A percentile compares a stretch with the other conserved stretches of the same genome.
These are phyloP conservation scores for Malthinus seriepunctatus DNA, from an alignment of 2,888 invertebrate genomes.

Conservation along the genomic window DNA sequence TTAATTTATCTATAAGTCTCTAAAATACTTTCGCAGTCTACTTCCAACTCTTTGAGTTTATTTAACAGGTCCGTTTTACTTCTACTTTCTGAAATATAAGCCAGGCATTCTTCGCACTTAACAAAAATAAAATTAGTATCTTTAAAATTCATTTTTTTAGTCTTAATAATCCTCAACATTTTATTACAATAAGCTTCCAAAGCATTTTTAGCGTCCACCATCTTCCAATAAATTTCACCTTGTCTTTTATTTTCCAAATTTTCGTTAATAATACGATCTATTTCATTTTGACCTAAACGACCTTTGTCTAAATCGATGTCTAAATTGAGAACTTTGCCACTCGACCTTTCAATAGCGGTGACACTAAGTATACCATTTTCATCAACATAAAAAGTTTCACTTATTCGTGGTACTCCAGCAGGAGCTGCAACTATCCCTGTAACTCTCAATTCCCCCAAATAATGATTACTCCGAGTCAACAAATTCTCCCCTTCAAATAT, in stretches of 20 bases:
- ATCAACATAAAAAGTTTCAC: slow-evolving; percentile 90
- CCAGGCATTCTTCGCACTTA: slow-evolving; percentile 2
- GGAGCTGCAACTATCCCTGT: slow-evolving; percentile 92
- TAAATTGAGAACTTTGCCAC: slow-evolving; percentile 97
- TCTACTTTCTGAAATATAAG: background rate
- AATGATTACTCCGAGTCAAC: slow-evolving; percentile 88
- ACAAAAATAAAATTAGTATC: background rate
- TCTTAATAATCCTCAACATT: background rate
- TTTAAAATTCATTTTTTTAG: background rate
- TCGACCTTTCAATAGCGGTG: slow-evolving; percentile 98
- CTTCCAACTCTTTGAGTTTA: background rate
- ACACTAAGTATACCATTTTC: slow-evolving; percentile 94
- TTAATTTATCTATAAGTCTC: background rate
- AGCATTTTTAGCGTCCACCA: slow-evolving; percentile 6
- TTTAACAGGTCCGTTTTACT: background rate
- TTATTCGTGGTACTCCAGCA: slow-evolving; percentile 70
- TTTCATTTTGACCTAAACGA: slow-evolving; percentile 96
- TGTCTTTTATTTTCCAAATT: background rate
- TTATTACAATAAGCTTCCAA: slow-evolving; percentile 11
- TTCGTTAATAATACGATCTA: slow-evolving; percentile 49
- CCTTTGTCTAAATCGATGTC: slow-evolving; percentile 99
- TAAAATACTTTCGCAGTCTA: slow-evolving; percentile 7
- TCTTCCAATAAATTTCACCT: background rate
- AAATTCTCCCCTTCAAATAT: slow-evolving; percentile 87
- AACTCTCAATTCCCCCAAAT: slow-evolving; percentile 90